These are phyloP conservation scores for Pherbina coryleti DNA, from an alignment of 2,888 invertebrate genomes.

Conservation along the genomic window DNA sequence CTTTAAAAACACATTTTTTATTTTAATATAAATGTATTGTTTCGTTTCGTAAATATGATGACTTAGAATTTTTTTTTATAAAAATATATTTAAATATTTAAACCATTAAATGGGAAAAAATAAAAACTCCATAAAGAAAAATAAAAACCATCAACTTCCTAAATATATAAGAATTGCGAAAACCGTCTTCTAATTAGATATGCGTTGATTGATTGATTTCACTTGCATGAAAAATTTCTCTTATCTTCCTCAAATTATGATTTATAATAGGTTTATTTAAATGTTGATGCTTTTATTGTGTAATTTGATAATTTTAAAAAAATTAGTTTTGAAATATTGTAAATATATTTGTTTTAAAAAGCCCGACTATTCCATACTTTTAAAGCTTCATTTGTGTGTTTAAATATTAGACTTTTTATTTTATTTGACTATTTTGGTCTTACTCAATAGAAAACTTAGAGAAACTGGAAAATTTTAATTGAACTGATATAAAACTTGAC, in stretches of 20 bases:
- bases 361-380: background rate
- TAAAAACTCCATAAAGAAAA: constrained; percentile 25
- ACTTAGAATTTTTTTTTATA: constrained; percentile 47
- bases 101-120: constrained; percentile 20
- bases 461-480: no score
- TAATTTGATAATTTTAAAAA: constrained; percentile 2
- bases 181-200: background rate
- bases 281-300: background rate
- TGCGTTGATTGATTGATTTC: background rate
- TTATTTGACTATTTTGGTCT: no score
- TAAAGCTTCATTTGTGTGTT: background rate
- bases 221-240: no score
- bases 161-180: background rate
- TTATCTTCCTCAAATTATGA: background rate
- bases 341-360: background rate
- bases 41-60: constrained; percentile 46
- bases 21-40: constrained; percentile 49
- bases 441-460: no score
- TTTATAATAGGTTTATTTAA: constrained; percentile 4
- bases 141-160: constrained; percentile 34
- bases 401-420: no score
- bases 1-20: constrained; percentile 37
- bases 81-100: constrained; percentile 31
- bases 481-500: background rate
- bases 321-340: constrained; percentile 14